Evolutionary conservation across 1,140 invertebrate genomes (phyloP).

Genomic region (Acromyrmex charruanus): DNA sequence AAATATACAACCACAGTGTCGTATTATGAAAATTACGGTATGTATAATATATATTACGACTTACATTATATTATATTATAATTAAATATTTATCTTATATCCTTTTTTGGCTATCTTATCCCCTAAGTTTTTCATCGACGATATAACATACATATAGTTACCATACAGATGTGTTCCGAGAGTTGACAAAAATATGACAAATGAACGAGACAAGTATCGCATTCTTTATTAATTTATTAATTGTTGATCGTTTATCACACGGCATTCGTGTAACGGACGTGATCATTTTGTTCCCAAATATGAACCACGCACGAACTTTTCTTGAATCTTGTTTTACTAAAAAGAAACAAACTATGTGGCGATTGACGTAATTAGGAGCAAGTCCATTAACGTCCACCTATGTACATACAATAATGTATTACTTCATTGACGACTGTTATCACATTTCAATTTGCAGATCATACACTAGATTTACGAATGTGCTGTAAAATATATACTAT

Average conservation of each 20-base stretch:
- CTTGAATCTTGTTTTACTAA: conserved; percentile 1
- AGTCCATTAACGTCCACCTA: neutral
- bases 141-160: neutral
- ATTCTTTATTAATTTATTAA: neutral
- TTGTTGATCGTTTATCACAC: neutral
- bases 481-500: conserved; percentile 36
- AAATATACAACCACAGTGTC: conserved; percentile 57
- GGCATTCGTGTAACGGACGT: neutral
- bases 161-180: neutral
- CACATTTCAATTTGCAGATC: conserved; percentile 5
- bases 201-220: neutral
- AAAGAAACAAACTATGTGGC: neutral
- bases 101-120: conserved; percentile 26
- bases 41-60: conserved; percentile 31
- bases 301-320: neutral
- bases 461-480: neutral
- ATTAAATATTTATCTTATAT: conserved; percentile 50
- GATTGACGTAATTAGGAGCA: neutral
- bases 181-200: neutral
- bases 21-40: conserved; percentile 30
- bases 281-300: conserved; percentile 13
- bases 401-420: neutral
- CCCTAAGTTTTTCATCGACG: neutral
- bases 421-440: neutral
- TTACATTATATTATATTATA: conserved; percentile 32